Base-by-base conservation (phyloP, 2,113 vertebrate species). In the Synchiropus splendidus region DNA sequence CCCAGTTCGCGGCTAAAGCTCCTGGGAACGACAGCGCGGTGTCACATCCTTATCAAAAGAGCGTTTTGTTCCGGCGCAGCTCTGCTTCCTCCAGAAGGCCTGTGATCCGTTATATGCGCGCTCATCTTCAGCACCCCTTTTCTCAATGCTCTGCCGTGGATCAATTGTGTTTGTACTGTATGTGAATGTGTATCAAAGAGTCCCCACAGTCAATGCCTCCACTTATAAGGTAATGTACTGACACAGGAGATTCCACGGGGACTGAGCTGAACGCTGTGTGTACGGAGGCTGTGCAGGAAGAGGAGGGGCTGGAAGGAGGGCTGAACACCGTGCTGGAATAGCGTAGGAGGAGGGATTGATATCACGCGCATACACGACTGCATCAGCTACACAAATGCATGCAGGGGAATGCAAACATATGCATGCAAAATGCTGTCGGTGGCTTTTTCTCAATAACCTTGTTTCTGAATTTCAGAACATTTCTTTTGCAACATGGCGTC, bases 21-120 rank as follows among this genome's bases (percentile, higher is more conserved):
- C 71, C 44, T 13, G 75, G 79, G 74, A 74, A 72, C 54, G 35
- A 67, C 70, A 54, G 64, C 62, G 52, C 59, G 64, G 32, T 71
- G 80, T 82, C 77, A 80, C 77, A 75, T 74, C 64, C 74, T 78
- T 79, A 82, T 81, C 79, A 83, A 78, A 78, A 57, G 49, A 64
- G 58, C 39, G 47, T 74, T 75, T 75, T 78, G 76, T 71, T 72
- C 50, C 58, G 48, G 52, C 32, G 35, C n/a, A n/a, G 44, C 63
- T 69, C 55, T 54, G 51, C 61, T 69, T 70, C 59, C 36, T 21
- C 42, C 51, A 58, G 59, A 31, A 57, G 65, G 58, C 56, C 68
- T 74, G 58, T 70, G 74, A 78, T 81, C 67, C 62, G 44, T 51
- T 66, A 43, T 68, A 65, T 38, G 39, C 57, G 56, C 58, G 65